A percentile compares a stretch with the other conserved stretches of the same genome.
These are phyloP conservation scores for Ophion costatus DNA, from an alignment of 2,888 invertebrate genomes.

Conservation along the genomic window DNA sequence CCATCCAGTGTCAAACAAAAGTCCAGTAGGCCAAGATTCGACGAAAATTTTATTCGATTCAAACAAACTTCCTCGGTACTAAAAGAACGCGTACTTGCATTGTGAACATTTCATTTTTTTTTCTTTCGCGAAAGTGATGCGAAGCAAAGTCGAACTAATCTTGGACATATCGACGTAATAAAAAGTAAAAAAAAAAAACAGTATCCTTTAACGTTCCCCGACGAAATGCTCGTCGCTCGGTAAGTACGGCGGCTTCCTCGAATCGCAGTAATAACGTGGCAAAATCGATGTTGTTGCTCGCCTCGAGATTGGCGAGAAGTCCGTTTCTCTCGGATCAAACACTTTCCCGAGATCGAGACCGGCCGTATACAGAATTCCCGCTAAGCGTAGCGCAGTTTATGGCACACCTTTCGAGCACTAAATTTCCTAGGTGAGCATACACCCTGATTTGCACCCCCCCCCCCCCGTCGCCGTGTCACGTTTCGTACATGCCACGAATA, in stretches of 20 bases:
- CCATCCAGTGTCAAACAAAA: too few relatives aligned
- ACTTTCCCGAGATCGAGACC: constrained; percentile 55
- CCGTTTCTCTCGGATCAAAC: constrained; percentile 10
- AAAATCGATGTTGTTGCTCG: constrained; percentile 21
- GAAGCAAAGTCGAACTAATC: neutral
- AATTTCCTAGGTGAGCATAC: constrained; percentile 14
- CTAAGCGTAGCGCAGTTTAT: constrained; percentile 31
- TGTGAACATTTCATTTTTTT: neutral
- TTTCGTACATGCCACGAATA: neutral
- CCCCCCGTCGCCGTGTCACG: neutral
- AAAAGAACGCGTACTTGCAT: neutral
- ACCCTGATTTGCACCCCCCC: constrained; percentile 1
- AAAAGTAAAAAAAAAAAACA: neutral
- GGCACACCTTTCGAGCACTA: constrained; percentile 33
- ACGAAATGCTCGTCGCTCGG: neutral
- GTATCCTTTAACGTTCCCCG: neutral
- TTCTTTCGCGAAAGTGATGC: neutral
- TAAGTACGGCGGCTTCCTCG: constrained; percentile 24
- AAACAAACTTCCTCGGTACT: neutral
- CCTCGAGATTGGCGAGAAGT: neutral
- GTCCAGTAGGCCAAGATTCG: neutral
- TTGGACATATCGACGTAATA: neutral
- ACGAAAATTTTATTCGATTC: constrained; percentile 24
- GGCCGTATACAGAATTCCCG: constrained; percentile 59
- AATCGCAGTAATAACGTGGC: constrained; percentile 47